These are phyloP conservation scores for Megaceryle alcyon DNA, from an alignment of 2,797 vertebrate genomes.

Conservation along the genomic window DNA sequence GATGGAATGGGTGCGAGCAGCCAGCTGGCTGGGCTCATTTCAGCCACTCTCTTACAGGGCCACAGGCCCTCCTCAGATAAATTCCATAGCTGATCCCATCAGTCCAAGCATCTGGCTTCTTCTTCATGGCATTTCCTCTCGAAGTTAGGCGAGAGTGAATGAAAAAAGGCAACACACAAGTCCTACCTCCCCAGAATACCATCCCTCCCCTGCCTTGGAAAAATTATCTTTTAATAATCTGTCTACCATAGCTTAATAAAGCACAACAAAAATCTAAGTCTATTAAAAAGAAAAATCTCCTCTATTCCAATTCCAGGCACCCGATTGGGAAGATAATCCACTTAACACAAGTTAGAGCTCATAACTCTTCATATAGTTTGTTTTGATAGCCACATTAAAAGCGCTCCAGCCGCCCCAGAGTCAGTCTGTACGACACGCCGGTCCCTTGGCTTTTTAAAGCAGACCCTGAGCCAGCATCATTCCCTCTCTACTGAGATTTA, in stretches of 20 bases:
- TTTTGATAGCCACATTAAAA: not conserved
- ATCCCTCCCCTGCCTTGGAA: not conserved
- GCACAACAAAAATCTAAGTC: not conserved
- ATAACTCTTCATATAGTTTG: not conserved
- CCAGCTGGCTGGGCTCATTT: not conserved
- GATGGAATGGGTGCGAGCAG: fast-evolving
- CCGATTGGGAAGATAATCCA: not conserved
- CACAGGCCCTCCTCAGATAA: not conserved
- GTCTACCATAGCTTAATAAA: not conserved
- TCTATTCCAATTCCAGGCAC: not conserved
- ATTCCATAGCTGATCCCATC: not conserved
- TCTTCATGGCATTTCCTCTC: not conserved
- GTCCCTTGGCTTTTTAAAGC: not conserved
- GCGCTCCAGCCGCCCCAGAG: not conserved
- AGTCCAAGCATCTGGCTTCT: not conserved
- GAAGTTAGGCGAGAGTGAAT: not conserved
- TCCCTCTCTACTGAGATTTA: not conserved
- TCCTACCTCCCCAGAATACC: not conserved
- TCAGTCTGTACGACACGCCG: fast-evolving
- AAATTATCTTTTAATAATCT: not conserved
- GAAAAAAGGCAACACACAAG: not conserved
- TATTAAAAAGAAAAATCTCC: not conserved
- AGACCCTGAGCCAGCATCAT: not conserved
- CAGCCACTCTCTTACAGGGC: not conserved
- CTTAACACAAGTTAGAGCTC: not conserved